These are phyloP conservation scores for Syrista parreyssii DNA, from an alignment of 2,888 invertebrate genomes.

Conservation along the genomic window DNA sequence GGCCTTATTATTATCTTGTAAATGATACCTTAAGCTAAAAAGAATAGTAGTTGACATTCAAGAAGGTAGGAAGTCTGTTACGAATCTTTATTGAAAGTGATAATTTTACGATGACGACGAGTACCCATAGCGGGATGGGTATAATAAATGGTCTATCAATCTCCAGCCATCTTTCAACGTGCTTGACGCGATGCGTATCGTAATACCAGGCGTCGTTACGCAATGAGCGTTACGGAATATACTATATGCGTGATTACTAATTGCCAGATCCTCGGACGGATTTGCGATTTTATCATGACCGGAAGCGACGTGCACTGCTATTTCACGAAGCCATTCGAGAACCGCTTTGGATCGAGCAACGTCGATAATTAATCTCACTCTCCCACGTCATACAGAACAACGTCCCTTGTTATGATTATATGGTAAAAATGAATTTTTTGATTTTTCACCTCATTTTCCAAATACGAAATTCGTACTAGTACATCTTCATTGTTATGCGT, in stretches of 20 bases:
- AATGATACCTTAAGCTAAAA: neutral
- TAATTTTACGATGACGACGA: neutral
- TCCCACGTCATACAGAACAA: neutral
- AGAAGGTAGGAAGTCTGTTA: neutral
- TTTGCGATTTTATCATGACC: slow-evolving; percentile 52
- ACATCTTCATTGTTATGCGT: neutral
- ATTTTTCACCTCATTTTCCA: slow-evolving; percentile 6
- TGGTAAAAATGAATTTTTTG: too few relatives aligned
- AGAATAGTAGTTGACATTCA: neutral
- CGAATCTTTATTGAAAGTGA: neutral
- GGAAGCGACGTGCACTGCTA: slow-evolving; percentile 44
- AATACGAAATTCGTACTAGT: slow-evolving; percentile 31
- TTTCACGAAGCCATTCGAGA: slow-evolving; percentile 30
- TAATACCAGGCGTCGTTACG: slow-evolving; percentile 40
- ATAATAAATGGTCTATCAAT: slow-evolving; percentile 2
- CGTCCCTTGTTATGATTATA: neutral
- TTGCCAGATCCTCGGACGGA: slow-evolving; percentile 51
- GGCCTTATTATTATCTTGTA: neutral
- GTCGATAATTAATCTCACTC: neutral
- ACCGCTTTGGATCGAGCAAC: slow-evolving; percentile 3
- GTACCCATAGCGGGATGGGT: neutral
- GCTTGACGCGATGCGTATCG: slow-evolving; percentile 7
- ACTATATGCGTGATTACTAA: slow-evolving; percentile 58
- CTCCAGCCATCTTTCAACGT: neutral
- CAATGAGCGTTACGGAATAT: slow-evolving; percentile 56